Evolutionary conservation across 2,888 invertebrate species (phyloP), one percentile per base, ranked within the genome.

Genomic region (Leucoptera coffeella): DNA sequence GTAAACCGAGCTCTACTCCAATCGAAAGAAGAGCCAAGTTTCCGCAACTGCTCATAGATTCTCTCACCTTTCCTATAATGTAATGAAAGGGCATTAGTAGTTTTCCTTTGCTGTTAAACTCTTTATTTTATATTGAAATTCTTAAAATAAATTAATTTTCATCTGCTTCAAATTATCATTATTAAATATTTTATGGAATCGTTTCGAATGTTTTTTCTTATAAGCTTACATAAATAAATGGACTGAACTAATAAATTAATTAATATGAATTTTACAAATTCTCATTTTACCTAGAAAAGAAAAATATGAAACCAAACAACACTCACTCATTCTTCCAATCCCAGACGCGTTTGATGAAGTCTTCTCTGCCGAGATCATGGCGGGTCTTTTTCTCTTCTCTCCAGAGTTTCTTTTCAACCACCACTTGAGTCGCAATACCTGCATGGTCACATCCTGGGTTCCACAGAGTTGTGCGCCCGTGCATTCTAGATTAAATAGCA

Each of bases 401-500:
- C 86, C 88, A 89, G 4, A 99, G 45, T 41, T 90, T 87, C 54
- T 96, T 97, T 58, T 99, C 99, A 1, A 99, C 99, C 1, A 99
- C 93, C 10, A 96, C 94, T 58, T 99, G 99, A 0, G 99, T 99
- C 2, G 99, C 99, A 39, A 99, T 99, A 28, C 99, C 99, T 2
- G 99, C 99, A 62, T 99, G 99, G 71, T 99, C 99, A 47, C 94
- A 92, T 2, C 99, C 99, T 0, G 99, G 99, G 45, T 91, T 87
- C 95, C 97, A 99, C 1, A 96, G 59, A 0, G 91, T 89, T 1
- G 87, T 86, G 33, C 80, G 77, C 0, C 97, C 97, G 38, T 85
- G 84, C 97, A 99, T 97, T 32, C 95, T 67, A 34, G 2, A 31
- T 30, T 10, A 7, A 17, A 17, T 17, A 7, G 8, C 6, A 17